Percentiles rank a stretch among this genome's conserved stretches.
Conservation (phyloP, 2,888 invertebrate genomes). For the Drosophila algonquin region DNA sequence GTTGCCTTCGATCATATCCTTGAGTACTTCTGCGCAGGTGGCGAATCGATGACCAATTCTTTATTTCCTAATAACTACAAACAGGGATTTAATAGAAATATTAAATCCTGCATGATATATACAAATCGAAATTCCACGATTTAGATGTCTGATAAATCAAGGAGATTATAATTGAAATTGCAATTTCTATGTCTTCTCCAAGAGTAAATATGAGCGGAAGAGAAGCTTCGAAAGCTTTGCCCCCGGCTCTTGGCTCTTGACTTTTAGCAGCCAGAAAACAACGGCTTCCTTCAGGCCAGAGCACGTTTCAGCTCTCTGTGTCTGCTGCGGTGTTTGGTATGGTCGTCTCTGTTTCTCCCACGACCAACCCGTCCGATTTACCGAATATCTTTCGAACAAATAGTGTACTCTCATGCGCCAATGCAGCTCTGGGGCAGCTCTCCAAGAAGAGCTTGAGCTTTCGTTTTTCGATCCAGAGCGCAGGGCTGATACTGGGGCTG, state of each 20-base stretch:
- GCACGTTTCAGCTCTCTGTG: background rate
- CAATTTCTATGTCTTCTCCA: background rate
- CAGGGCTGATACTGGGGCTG: constrained; percentile 49
- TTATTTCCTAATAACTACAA: background rate
- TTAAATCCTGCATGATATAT: background rate
- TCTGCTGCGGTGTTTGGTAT: background rate
- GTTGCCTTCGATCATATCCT: background rate
- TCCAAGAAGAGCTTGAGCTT: constrained; percentile 49
- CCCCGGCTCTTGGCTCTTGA: background rate
- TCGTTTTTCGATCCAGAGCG: constrained; percentile 47
- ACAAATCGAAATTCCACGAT: background rate
- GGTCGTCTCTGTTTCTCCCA: background rate
- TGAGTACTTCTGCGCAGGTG: background rate
- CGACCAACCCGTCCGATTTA: background rate
- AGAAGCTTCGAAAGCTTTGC: background rate
- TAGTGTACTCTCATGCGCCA: constrained; percentile 10
- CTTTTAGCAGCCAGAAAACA: background rate
- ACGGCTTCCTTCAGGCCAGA: background rate
- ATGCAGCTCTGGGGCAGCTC: constrained; percentile 12
- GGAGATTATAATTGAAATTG: background rate
- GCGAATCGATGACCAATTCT: background rate
- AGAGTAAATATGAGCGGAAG: background rate
- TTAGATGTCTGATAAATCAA: background rate
- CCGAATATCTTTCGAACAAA: background rate
- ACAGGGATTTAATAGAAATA: background rate